Conservation (phyloP, 2,888 invertebrate genomes). For the Prenolepis imparis region DNA sequence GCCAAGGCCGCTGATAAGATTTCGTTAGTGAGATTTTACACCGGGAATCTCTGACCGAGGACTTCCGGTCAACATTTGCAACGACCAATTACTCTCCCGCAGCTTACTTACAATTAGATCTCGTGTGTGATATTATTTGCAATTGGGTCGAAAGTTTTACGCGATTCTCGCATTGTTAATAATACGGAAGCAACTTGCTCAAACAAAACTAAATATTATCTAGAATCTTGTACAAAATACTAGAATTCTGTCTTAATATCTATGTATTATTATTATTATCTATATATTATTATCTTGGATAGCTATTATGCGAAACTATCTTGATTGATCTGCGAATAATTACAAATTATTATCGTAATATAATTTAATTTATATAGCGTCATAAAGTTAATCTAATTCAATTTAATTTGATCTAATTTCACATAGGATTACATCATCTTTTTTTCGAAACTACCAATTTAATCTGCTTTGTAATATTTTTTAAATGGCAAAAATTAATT, state of each 20-base stretch:
- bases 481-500: background rate
- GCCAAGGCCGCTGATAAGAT: slow-evolving; percentile 66
- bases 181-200: background rate
- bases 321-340: background rate
- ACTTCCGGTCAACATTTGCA: slow-evolving; percentile 71
- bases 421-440: background rate
- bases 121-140: slow-evolving; percentile 59
- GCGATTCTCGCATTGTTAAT: slow-evolving; percentile 2
- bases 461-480: background rate
- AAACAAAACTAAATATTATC: background rate
- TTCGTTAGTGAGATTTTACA: slow-evolving; percentile 45
- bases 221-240: background rate
- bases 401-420: background rate
- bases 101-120: slow-evolving; percentile 62
- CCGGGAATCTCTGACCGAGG: slow-evolving; percentile 56
- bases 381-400: background rate
- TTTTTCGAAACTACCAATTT: background rate
- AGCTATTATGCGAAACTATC: background rate
- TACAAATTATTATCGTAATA: background rate
- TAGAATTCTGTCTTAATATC: background rate
- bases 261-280: no score
- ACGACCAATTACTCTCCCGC: slow-evolving; percentile 24
- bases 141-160: slow-evolving; percentile 55
- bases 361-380: background rate
- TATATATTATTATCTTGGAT: background rate